Evolutionary conservation across 2,113 vertebrate genomes (phyloP), one percentile per base, ranked within the genome.

Genomic region (Pterocles orientalis): DNA sequence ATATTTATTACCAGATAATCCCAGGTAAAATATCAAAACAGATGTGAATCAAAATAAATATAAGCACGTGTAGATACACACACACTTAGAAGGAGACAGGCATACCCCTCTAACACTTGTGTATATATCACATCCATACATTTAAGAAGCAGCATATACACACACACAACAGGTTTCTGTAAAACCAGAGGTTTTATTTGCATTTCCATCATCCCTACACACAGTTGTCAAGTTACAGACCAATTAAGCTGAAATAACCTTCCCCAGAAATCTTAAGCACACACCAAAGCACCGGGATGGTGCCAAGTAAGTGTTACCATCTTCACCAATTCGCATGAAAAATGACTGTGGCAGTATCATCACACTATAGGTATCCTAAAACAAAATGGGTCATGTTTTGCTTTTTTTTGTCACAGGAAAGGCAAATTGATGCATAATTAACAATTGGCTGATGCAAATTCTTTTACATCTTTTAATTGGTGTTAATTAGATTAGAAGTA

Each of bases 401-500:
- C 88, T 95, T 84, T 95, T 94, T 95, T 95, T 95, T 88, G 96
- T 94, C 88, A 73, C 86, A 97, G 92, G 96, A 98, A 98, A 98
- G 97, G 97, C 97, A 98, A 98, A 98, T 93, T 98, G 98, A 98
- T 98, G 97, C 97, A 98, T 99, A 98, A 99, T 99, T 98, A 98
- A 98, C 98, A 98, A 98, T 98, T 98, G 98, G 98, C 98, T 91
- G 91, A 97, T 96, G 98, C 95, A 98, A 98, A 98, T 98, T 98
- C 97, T 97, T 98, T 98, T 98, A 95, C 97, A 99, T 98, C 98
- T 98, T 98, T 98, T 98, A 99, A 99, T 99, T 98, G 98, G 98
- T 98, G 98, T 98, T 99, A 99, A 99, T 99, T 99, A 98, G 97
- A 98, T 97, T 98, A 98, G 97, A 98, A 98, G 97, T 97, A 97